Base-by-base conservation (phyloP, 2,888 invertebrate species). In the Archips xylosteana region DNA sequence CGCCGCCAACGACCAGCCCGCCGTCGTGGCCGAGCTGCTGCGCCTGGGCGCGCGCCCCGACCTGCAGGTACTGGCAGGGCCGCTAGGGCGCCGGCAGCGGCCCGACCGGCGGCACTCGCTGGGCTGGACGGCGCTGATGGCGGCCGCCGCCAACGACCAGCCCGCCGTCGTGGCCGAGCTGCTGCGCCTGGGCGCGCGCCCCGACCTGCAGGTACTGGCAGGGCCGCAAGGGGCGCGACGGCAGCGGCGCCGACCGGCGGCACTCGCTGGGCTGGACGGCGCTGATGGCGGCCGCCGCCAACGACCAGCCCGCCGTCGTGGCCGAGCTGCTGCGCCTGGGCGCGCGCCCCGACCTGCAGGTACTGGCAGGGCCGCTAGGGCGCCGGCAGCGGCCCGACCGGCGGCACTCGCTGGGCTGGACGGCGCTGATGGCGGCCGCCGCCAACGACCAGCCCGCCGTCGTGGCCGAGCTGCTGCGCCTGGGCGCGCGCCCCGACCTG, bases 121-220 rank as follows among this genome's bases (percentile, higher is more conserved):
- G 63, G 98, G 98, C 66, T 98, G 98, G 98, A 98, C 97, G 13
- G 96, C 98, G 39, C 93, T 98, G 47, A 98, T 98, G 92, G 96
- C 96, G 65, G 98, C 98, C 49, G 97, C 97, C 10, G 96, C 98
- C 51, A 98, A 97, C 91, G 96, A 96, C 76, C 96, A 96, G 83
- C 81, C 92, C 15, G 95, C 95, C 23, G 95, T 95, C 73, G 95
- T 97, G 36, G 92, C 93, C 80, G 92, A 95, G 78, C 90, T 97
- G 75, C 86, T 97, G 70, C 92, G 95, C n/a, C 95, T 95, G 70
- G 98, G 98, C n/a, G 98, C 98, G 39, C 96, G 97, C 85, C 96
- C 97, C 1, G 97, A 98, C 89, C 83, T 96, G 47, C 96, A 95
- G 60, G 97, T 54, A 15, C 23, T n/a, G n/a, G n/a, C n/a, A 75